Evolutionary conservation across 2,797 vertebrate species (phyloP).

Genomic region (Lycodopsis pacificus): DNA sequence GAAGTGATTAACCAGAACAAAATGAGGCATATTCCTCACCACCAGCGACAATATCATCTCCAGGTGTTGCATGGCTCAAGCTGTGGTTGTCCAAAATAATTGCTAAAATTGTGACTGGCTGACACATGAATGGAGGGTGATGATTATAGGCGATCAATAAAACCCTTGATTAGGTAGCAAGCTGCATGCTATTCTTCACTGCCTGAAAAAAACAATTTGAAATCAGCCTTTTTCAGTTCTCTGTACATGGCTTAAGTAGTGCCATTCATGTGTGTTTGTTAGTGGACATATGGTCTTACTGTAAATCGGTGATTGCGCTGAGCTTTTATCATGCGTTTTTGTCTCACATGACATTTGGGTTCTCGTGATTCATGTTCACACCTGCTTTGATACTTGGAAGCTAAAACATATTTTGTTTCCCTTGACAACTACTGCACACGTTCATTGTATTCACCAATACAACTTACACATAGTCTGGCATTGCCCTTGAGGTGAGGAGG

Average conservation of each 20-base stretch:
- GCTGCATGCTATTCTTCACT: slow-evolving; percentile 52
- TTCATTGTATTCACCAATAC: slow-evolving; percentile 20
- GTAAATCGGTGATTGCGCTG: not conserved
- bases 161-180: slow-evolving; percentile 51
- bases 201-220: slow-evolving; percentile 20
- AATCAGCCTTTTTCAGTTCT: slow-evolving; percentile 22
- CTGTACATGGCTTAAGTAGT: not conserved
- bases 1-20: slow-evolving; percentile 10
- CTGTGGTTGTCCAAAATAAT: slow-evolving; percentile 41
- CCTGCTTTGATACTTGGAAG: slow-evolving; percentile 32
- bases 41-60: slow-evolving; percentile 8
- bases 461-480: slow-evolving; percentile 37
- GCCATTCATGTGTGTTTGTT: not conserved
- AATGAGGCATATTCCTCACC: slow-evolving; percentile 4
- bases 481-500: slow-evolving; percentile 67
- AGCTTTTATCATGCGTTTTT: slow-evolving; percentile 3
- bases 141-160: slow-evolving; percentile 56
- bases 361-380: slow-evolving; percentile 13
- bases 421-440: slow-evolving; percentile 14
- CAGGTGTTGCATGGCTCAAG: slow-evolving; percentile 10
- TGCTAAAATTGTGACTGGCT: slow-evolving; percentile 25
- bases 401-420: slow-evolving; percentile 27
- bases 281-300: not conserved
- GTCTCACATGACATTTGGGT: not conserved
- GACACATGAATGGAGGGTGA: slow-evolving; percentile 32